Evolutionary conservation across 2,113 vertebrate genomes (phyloP).

Genomic region (Oncorhynchus keta): DNA sequence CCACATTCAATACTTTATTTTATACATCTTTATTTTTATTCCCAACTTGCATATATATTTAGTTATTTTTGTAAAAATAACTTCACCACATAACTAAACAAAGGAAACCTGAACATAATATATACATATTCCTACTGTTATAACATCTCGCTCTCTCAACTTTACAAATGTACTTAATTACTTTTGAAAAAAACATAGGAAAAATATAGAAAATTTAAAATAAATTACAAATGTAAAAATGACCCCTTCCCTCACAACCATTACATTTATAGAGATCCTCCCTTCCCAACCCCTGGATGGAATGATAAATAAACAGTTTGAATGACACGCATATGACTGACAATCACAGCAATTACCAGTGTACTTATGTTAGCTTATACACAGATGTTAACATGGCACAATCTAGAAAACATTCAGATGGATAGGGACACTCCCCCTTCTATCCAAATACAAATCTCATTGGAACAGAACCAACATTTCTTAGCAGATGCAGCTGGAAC

Average conservation of each 20-base stretch:
- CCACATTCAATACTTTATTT: conserved; percentile 76
- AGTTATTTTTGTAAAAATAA: conserved; percentile 75
- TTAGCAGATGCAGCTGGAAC: conserved; percentile 15
- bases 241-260: conserved; percentile 33
- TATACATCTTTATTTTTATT: conserved; percentile 70
- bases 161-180: conserved; percentile 64
- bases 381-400: conserved; percentile 31
- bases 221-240: conserved; percentile 70
- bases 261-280: conserved; percentile 38
- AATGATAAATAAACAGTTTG: conserved; percentile 12
- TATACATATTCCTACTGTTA: conserved; percentile 60
- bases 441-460: conserved; percentile 34
- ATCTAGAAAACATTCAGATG: conserved; percentile 53
- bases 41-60: conserved; percentile 76
- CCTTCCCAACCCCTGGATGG: conserved; percentile 24
- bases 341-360: conserved; percentile 32
- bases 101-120: conserved; percentile 73
- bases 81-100: conserved; percentile 79
- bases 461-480: conserved; percentile 2
- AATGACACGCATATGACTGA: conserved; percentile 35
- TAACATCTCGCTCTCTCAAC: conserved; percentile 39
- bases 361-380: conserved; percentile 30
- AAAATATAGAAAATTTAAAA: conserved; percentile 63
- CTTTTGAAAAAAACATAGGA: conserved; percentile 52
- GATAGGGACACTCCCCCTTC: conserved; percentile 22